phyloP scores from a whole-genome alignment of 2,113 vertebrate genomes.

The Rattus norvegicus region GRCr8 NC_086037.1:35491501-35492000 shows the following conservation, averaged over 20 bases:
- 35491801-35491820: neutral
- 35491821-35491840: neutral
- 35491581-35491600: neutral
- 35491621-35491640: neutral
- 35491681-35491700: neutral
- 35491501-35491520: neutral
- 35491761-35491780: neutral
- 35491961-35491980: neutral
- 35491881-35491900: neutral
- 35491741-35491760: rapidly evolving
- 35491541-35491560: too few species aligned
- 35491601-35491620: neutral
- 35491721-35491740: too few species aligned
- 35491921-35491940: neutral
- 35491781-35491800: neutral
- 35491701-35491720: neutral
- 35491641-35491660: neutral
- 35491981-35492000: rapidly evolving
- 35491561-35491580: neutral
- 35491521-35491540: neutral
- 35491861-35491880: neutral
- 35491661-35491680: neutral
- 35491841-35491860: rapidly evolving
- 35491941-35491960: neutral
- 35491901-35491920: neutral